phyloP scores from a whole-genome alignment of 2,888 invertebrate genomes.

The Dynastes hyllus region DNA sequence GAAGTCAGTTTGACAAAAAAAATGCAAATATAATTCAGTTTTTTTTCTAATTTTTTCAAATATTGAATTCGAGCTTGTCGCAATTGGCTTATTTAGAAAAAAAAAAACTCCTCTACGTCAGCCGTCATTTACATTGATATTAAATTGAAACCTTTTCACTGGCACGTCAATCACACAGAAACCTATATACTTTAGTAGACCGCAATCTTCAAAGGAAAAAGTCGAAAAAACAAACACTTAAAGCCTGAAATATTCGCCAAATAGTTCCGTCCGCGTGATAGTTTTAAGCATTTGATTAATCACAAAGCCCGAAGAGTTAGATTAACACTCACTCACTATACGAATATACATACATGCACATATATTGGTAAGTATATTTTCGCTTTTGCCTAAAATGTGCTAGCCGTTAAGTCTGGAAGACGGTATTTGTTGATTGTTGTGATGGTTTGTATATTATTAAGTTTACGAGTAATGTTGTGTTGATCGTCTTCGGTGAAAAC shows the following conservation, averaged over 20 bases:
- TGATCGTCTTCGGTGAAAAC: constrained; percentile 19
- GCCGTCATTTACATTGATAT: background rate
- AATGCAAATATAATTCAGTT: too few species aligned
- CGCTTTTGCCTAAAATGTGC: constrained; percentile 3
- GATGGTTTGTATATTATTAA: constrained; percentile 33
- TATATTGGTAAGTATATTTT: background rate
- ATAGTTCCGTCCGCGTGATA: background rate
- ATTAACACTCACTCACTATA: background rate
- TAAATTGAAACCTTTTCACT: constrained; percentile 25
- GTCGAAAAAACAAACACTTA: background rate
- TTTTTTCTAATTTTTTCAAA: too few species aligned
- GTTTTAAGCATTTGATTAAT: background rate
- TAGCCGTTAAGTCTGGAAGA: constrained; percentile 4
- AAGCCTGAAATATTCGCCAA: background rate
- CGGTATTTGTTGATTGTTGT: constrained; percentile 20
- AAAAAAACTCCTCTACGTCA: too few species aligned
- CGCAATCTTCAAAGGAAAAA: constrained; percentile 13
- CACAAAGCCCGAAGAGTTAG: background rate
- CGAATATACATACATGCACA: background rate
- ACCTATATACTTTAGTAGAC: background rate
- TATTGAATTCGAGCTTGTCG: too few species aligned
- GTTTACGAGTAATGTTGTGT: constrained; percentile 8
- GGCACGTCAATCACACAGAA: background rate
- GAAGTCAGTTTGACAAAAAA: too few species aligned
- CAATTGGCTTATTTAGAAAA: too few species aligned